Percentiles rank a stretch among this genome's conserved stretches.
Evolutionary conservation across 1,140 invertebrate species (phyloP).

Genomic region (Drosophila sucinea): DNA sequence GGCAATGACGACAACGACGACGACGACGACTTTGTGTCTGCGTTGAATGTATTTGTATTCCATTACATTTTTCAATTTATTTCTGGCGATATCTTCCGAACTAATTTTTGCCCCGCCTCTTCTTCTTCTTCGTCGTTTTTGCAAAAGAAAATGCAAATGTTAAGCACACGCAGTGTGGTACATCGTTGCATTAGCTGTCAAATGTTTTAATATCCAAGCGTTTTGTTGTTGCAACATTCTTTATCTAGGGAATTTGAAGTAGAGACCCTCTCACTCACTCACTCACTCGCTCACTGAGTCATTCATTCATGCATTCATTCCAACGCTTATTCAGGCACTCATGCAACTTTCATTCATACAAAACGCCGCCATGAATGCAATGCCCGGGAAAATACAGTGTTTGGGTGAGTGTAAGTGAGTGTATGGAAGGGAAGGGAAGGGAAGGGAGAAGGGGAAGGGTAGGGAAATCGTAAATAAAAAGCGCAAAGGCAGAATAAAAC

Average conservation of each 20-base stretch:
- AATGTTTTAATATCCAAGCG: slow-evolving; percentile 73
- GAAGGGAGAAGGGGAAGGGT: slow-evolving; percentile 29
- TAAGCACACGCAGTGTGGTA: slow-evolving; percentile 60
- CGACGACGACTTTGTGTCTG: neutral
- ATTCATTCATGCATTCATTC: slow-evolving; percentile 69
- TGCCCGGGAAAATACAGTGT: slow-evolving; percentile 39
- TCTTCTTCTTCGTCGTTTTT: slow-evolving; percentile 64
- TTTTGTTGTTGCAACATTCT: slow-evolving; percentile 70
- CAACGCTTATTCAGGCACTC: slow-evolving; percentile 67
- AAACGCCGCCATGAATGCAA: slow-evolving; percentile 58
- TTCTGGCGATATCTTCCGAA: slow-evolving; percentile 26
- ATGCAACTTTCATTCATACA: slow-evolving; percentile 78
- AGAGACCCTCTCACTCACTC: slow-evolving; percentile 22
- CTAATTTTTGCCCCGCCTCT: neutral
- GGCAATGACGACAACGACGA: neutral
- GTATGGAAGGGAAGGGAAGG: slow-evolving; percentile 4
- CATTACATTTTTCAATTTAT: slow-evolving; percentile 69
- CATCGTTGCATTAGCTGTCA: slow-evolving; percentile 9
- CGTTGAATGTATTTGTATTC: slow-evolving; percentile 61
- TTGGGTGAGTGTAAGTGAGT: neutral
- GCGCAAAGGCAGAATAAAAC: slow-evolving; percentile 76
- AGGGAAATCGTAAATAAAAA: slow-evolving; percentile 76
- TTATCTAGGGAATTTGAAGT: slow-evolving; percentile 23
- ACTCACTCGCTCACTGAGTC: slow-evolving; percentile 36
- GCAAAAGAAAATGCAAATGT: slow-evolving; percentile 63